Base-by-base conservation (phyloP, 2,888 invertebrate genomes). In the Tinea trinotella region DNA sequence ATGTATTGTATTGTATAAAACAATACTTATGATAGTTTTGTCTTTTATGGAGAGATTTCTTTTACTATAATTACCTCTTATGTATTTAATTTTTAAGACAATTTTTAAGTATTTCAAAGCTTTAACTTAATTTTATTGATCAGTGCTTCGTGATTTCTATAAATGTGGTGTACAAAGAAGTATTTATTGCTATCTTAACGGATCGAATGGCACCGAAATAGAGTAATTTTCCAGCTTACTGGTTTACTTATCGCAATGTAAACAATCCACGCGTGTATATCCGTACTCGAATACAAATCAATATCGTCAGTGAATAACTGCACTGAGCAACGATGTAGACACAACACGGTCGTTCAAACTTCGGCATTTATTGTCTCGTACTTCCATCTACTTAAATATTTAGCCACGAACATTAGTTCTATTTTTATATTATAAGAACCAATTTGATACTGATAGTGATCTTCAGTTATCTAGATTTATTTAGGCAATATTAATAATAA, bases 91-190 rank as follows among this genome's bases (percentile, higher is more conserved):
- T 48, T 30, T 53, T 49, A 49, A 20, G 24, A 53, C 57, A 62
- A 59, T 64, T 52, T n/a, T 66, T 57, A 68, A 69, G 68, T 70
- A 70, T 71, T 71, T 59, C 60, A 63, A 65, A 71, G 72, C 74
- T 74, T 74, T 74, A 74, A 73, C 61, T 70, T 67, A 63, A 36
- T 2, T 46, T 46, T 46, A 17, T 17, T 46, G 46, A 46, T 19
- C 46, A 46, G 18, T 19, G 40, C 13, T 40, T 40, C 13, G 7
- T 56, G 22, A 36, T 20, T 52, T 49, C 1, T 44, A 17, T 15
- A 9, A 44, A 44, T 44, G 44, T 44, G 35, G 35, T 12, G 12
- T 35, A 35, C 35, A 35, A 35, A 40, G 18, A 52, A 30, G 30
- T 49, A 53, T 46, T 54, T 54, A 54, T 53, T 40, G 40, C 13